Evolutionary conservation across 2,888 invertebrate species (phyloP).

Genomic region (Atherix ibis): DNA sequence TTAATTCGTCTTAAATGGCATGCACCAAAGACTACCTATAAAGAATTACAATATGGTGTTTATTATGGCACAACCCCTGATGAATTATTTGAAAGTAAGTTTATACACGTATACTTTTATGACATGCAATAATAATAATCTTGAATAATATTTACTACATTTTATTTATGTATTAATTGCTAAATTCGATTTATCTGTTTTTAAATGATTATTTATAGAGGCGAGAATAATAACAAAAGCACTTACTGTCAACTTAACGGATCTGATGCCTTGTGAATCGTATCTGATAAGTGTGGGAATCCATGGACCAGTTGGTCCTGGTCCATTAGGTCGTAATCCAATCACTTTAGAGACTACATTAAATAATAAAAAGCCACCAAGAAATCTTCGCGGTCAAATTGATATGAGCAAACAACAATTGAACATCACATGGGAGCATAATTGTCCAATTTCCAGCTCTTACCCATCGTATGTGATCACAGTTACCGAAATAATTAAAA

Average conservation of each 20-base stretch:
- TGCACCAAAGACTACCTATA: conserved; percentile 36
- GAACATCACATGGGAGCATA: conserved; percentile 53
- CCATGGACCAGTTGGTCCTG: conserved; percentile 45
- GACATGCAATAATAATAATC: no score
- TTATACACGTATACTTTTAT: no score
- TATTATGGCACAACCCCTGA: conserved; percentile 47
- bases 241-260: conserved; percentile 39
- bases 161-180: no score
- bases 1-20: conserved; percentile 52
- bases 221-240: conserved; percentile 36
- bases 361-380: conserved; percentile 53
- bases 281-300: conserved; percentile 58
- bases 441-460: conserved; percentile 37
- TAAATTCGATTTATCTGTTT: no score
- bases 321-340: conserved; percentile 42
- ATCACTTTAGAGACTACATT: conserved; percentile 42
- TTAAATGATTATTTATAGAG: conserved; percentile 29
- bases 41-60: conserved; percentile 42
- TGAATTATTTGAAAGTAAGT: conserved; percentile 43
- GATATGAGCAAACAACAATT: conserved; percentile 33
- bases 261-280: conserved; percentile 55
- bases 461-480: conserved; percentile 31
- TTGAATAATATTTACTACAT: no score
- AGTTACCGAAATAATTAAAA: conserved; percentile 34
- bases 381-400: conserved; percentile 39